These are phyloP conservation scores for Hypercompe scribonia DNA, from an alignment of 2,888 invertebrate genomes.

Conservation along the genomic window DNA sequence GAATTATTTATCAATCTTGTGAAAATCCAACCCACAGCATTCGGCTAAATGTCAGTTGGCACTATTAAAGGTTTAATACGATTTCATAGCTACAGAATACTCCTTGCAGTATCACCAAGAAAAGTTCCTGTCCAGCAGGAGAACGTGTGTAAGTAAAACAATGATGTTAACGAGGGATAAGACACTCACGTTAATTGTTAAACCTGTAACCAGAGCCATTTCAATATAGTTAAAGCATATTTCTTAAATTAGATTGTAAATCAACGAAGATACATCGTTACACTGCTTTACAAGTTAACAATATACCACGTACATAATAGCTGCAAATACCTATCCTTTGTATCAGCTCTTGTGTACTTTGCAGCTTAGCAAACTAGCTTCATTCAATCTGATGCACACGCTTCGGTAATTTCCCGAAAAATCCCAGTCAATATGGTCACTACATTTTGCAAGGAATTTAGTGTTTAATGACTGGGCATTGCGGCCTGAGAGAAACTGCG, in stretches of 20 bases:
- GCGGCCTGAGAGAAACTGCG: conserved; percentile 61
- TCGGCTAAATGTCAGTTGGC: too few species aligned
- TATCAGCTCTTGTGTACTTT: background rate
- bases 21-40: too few species aligned
- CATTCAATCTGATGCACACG: conserved; percentile 12
- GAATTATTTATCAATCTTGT: too few species aligned
- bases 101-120: too few species aligned
- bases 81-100: too few species aligned
- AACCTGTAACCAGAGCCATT: too few species aligned
- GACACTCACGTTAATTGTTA: too few species aligned
- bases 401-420: conserved; percentile 12
- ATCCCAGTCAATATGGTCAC: conserved; percentile 49
- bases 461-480: conserved; percentile 76
- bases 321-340: conserved; percentile 3
- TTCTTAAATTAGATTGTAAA: background rate
- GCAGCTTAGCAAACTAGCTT: conserved; percentile 11
- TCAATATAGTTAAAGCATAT: too few species aligned
- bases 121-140: too few species aligned
- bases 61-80: too few species aligned
- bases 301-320: background rate
- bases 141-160: too few species aligned
- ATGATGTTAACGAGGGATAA: too few species aligned
- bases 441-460: conserved; percentile 67
- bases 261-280: background rate
- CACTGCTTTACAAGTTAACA: background rate